phyloP scores from a whole-genome alignment of 1,140 invertebrate species.

The Rhagoletis zephyria region DNA sequence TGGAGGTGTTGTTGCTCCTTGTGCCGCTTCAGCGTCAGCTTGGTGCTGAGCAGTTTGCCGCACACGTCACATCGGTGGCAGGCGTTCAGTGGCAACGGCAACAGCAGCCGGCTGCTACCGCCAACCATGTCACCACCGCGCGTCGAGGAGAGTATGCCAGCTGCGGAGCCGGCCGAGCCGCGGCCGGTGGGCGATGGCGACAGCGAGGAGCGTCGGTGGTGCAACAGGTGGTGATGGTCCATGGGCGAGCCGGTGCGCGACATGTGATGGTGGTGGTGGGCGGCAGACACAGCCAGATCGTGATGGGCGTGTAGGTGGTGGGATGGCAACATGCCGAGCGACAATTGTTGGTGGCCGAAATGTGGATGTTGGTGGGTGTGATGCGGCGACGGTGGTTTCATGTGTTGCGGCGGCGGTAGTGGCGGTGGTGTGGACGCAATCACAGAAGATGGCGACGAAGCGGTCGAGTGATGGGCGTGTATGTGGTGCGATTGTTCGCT shows the following conservation, averaged over 20 bases:
- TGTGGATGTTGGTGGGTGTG: constrained; percentile 56
- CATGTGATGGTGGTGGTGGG: constrained; percentile 65
- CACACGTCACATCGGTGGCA: constrained; percentile 88
- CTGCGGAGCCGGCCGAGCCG: constrained; percentile 57
- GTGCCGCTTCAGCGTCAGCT: constrained; percentile 87
- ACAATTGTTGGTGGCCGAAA: constrained; percentile 56
- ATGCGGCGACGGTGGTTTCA: constrained; percentile 53
- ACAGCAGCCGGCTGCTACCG: constrained; percentile 67
- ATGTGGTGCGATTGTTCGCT: constrained; percentile 52
- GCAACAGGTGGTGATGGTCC: constrained; percentile 65
- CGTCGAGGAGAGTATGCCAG: constrained; percentile 72
- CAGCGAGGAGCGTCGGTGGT: constrained; percentile 66
- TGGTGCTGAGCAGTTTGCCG: constrained; percentile 87
- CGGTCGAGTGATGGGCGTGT: constrained; percentile 42
- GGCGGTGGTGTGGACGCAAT: constrained; percentile 56
- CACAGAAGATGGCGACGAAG: constrained; percentile 40
- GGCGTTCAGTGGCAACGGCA: constrained; percentile 80
- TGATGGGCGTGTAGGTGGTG: constrained; percentile 60
- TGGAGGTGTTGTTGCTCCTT: constrained; percentile 90
- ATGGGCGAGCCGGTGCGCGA: constrained; percentile 67
- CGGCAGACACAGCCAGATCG: constrained; percentile 60
- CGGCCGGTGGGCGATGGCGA: constrained; percentile 66
- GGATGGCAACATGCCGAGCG: constrained; percentile 53
- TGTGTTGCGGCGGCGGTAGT: constrained; percentile 62
- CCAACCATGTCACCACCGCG: constrained; percentile 70